Evolutionary conservation across 2,797 vertebrate genomes (phyloP), one percentile per base, ranked within the genome.

Genomic region (Kryptopterus vitreolus): DNA sequence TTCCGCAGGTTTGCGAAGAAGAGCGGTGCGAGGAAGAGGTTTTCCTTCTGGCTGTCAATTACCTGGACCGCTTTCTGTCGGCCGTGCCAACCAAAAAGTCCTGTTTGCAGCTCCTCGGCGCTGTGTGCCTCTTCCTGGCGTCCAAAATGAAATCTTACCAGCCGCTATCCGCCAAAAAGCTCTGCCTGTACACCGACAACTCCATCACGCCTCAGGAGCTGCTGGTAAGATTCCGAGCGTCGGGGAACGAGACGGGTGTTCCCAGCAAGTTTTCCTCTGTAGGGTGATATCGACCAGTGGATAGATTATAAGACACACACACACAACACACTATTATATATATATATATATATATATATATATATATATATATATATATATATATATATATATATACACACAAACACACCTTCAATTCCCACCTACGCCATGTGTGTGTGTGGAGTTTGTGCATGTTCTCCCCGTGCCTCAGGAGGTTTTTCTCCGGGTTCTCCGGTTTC

Each of bases 181-280:
- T 98, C 78, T 99, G 97, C 92, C 93, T 96, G 89, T 98, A 97
- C 83, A 98, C 97, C 66, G 97, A 98, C 91, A 96, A 97, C 92
- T 97, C 96, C 88, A 94, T 99, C 92, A 94, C 92, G 85, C 91
- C 95, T 78, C 92, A 93, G 87, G 95, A 97, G 88, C 94, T 99
- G 93, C 95, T 98, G 97, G 97, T 99, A 96, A 96, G 92, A 87
- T 81, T 8, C 16, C 20, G 18, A 11, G n/a, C 22, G 53, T 9
- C 35, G 11, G 16, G 24, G 24, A n/a, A 5, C 48, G 16, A 22
- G 3, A 1, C 48, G 66, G 24, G 24, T 69, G 2, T 20, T 1
- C 29, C 1, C 5, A 48, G 24, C 7, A 2, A 29, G 43, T 50
- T 50, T 48, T 69, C 38, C n/a, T 46, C n/a, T 68, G 6, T 26